Evolutionary conservation across 2,888 invertebrate genomes (phyloP), one percentile per base, ranked within the genome.

Genomic region (Halictus ligatus): DNA sequence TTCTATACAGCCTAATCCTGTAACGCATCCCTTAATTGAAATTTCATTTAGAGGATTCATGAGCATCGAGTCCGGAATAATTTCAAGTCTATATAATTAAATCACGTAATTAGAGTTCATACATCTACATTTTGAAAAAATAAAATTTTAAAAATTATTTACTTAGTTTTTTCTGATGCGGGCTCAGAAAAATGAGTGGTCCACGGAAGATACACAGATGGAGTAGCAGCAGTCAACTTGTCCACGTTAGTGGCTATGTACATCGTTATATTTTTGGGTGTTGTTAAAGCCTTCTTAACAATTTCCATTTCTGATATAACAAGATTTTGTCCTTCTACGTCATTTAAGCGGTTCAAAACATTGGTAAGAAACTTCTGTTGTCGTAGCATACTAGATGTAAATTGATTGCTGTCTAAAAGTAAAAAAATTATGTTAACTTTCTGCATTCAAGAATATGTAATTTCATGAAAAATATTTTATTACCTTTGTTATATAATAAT

Each of bases 1-100:
- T 95, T 98, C 98, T 89, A 98, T 96, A 79, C 98, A 97, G 64
- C 98, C 98, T 93, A 98, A 96, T 48, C 98, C 98, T 82, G 97
- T 96, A 89, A 98, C 96, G 93, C 97, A 97, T 72, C 97, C 97
- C 82, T 95, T 95, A 89, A 96, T 94, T 84, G 92, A 79, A 81
- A 95, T 93, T 75, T 95, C 93, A 29, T 95, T 92, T 0, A 95
- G 91, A 89, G 94, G 93, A 69, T 94, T 94, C 88, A 96, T 92
- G 69, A 96, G 92, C 85, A 95, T 93, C 92, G 95, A 95, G 90
- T 96, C 96, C 12, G 95, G 95, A 18, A 94, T 95, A 8, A 96
- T 94, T 67, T 94, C 93, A 54, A 96, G 93, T 58, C 95, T 96
- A 84, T 81, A 81, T 21, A 78, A 75, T 76, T 71, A 78, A 78